Evolutionary conservation across 2,888 invertebrate genomes (phyloP), one percentile per base, ranked within the genome.

Genomic region (Lutraria lutraria): DNA sequence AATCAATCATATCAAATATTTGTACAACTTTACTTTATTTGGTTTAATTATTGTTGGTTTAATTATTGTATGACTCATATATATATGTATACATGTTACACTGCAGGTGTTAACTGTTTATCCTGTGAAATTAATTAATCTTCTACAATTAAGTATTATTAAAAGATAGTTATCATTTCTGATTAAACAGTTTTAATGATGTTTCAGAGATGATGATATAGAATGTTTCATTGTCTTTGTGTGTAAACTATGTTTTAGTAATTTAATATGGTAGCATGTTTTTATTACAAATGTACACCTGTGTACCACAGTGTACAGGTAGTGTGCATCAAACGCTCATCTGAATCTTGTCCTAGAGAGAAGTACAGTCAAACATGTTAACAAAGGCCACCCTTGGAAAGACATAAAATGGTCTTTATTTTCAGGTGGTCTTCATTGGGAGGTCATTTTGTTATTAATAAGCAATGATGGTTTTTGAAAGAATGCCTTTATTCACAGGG

Each of bases 51-150:
- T 15, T 15, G 53, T 53, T n/a, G 25, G 21, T 19, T 19, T 56
- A 56, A 63, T 25, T 19, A 8, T n/a, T 4, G 63, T 68, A 25
- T 68, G 63, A 68, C 25, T 68, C 63, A 68, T 68, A 25, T 1
- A n/a, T 25, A 25, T n/a, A 68, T 12, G 12, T n/a, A 68, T 68
- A 12, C 63, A 25, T 68, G 25, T n/a, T 12, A 8, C 8, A 12
- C 3, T 25, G 25, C 25, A 68, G 10, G 13, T 68, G 63, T 25
- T 68, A 13, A 68, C 8, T 25, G 1, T 68, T 68, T 68, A 68
- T 68, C 25, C 63, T 68, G 63, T 68, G 25, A 68, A 68, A 68
- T 68, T n/a, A 68, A 68, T 68, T 25, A 68, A 68, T 68, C 63
- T 25, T n/a, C n/a, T 12, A 68, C 25, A 68, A 68, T 68, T 68